phyloP scores from a whole-genome alignment of 2,888 invertebrate species.

The Anoncus sp. region DNA sequence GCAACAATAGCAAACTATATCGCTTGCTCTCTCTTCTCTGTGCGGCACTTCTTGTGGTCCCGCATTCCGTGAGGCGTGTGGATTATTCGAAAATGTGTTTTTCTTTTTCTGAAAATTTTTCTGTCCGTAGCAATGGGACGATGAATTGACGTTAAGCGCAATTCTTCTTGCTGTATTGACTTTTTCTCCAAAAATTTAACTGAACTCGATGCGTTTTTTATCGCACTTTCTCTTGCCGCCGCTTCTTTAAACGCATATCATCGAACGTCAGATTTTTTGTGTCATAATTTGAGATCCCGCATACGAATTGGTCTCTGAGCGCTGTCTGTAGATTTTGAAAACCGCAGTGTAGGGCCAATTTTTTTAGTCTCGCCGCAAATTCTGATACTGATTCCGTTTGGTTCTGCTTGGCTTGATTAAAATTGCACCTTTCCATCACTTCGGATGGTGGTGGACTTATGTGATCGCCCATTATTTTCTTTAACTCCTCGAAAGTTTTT shows the following conservation, averaged over 20 bases:
- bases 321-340: conserved; percentile 35
- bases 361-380: conserved; percentile 79
- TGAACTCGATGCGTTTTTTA: conserved; percentile 5
- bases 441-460: conserved; percentile 42
- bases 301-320: conserved; percentile 46
- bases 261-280: conserved; percentile 38
- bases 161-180: neutral
- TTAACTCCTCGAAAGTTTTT: conserved; percentile 40
- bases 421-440: conserved; percentile 49
- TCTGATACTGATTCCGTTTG: conserved; percentile 74
- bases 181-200: neutral
- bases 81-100: neutral
- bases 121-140: neutral
- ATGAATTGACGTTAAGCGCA: conserved; percentile 46
- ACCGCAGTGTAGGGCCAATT: conserved; percentile 81
- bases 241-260: conserved; percentile 27
- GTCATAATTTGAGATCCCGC: conserved; percentile 37
- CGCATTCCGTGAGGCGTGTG: neutral
- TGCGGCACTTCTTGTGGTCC: too few relatives aligned
- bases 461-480: neutral
- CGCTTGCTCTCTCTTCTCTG: neutral
- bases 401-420: conserved; percentile 56
- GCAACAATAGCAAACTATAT: neutral
- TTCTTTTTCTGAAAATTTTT: neutral
- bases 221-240: conserved; percentile 19